Evolutionary conservation across 1,140 invertebrate species (phyloP), one percentile per base, ranked within the genome.

Genomic region (Drosophila ananassae): DNA sequence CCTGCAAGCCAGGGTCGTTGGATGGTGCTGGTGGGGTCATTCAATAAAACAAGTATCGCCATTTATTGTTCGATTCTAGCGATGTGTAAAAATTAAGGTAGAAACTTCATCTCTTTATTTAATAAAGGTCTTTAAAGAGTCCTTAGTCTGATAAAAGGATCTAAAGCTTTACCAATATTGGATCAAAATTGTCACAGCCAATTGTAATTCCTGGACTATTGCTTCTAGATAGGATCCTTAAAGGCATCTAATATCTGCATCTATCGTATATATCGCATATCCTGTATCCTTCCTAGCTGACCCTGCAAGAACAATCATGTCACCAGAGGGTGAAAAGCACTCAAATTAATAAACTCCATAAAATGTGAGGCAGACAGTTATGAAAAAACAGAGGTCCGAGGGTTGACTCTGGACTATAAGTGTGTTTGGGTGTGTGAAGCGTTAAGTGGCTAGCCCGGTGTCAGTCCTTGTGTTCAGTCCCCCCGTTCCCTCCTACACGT

Each of bases 311-410:
- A 46, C 63, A 73, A 77, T 72, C 74, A 55, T 82, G 83, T 87
- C 82, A 89, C 58, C 74, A 71, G 63, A 52, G 83, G 69, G 71
- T 87, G 81, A 68, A 87, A 87, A 87, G 82, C 82, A 87, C 82
- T 87, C 82, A 87, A 87, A 87, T 87, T 87, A 87, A 87, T 87
- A 87, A 87, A 87, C 82, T 89, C 82, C 82, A 87, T 89, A 89
- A 87, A 87, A 89, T 87, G 78, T 68, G 83, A 69, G 80, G 83
- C 82, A 79, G 82, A 87, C 82, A 87, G 79, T 87, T 87, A 87
- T 87, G 83, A 89, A 82, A 78, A 73, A 71, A 57, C 37, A 52
- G 56, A 24, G 46, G 47, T 24, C 17, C 8, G 21, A 22, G 47
- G 2, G 32, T 12, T 21, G 17, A 46, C 3, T 5, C 21, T 24